Conservation (phyloP, 2,888 invertebrate species). For the Thysanoteuthis rhombus region DNA sequence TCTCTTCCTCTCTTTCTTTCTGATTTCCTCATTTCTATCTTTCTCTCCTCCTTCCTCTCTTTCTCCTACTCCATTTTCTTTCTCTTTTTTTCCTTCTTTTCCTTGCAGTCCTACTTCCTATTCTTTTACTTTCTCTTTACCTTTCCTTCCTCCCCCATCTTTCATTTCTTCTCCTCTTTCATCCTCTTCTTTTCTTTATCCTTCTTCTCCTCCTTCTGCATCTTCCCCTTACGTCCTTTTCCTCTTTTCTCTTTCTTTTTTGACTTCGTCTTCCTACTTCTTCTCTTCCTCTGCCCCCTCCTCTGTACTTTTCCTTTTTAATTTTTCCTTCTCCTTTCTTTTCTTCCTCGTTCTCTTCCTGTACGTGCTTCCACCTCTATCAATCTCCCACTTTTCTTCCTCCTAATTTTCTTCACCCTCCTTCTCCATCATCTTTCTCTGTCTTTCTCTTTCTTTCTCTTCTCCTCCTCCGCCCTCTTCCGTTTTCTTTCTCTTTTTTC, state of each 20-base stretch:
- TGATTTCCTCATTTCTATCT: neutral
- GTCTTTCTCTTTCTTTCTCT: neutral
- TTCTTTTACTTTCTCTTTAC: slow-evolving; percentile 2
- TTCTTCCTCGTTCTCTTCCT: neutral
- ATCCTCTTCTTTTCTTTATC: neutral
- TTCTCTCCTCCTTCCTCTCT: neutral
- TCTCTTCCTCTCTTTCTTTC: neutral
- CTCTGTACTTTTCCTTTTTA: neutral
- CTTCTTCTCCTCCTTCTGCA: neutral
- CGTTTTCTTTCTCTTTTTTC: neutral
- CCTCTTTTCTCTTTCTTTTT: neutral
- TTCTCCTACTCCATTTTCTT: neutral
- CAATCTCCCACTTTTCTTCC: neutral
- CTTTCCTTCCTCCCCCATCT: neutral
- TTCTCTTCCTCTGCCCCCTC: neutral
- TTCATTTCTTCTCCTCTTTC: neutral
- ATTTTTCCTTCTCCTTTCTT: too few relatives aligned
- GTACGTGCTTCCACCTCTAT: rapidly evolving
- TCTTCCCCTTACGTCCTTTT: neutral
- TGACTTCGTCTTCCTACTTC: neutral
- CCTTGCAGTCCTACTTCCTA: neutral
- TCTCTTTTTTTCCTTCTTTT: neutral
- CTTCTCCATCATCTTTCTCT: neutral
- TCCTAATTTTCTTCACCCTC: neutral
- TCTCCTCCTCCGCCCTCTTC: neutral